A percentile compares a stretch with the other conserved stretches of the same genome.
These are phyloP conservation scores for Drosophila borealis DNA, from an alignment of 2,888 invertebrate genomes.

Conservation along the genomic window DNA sequence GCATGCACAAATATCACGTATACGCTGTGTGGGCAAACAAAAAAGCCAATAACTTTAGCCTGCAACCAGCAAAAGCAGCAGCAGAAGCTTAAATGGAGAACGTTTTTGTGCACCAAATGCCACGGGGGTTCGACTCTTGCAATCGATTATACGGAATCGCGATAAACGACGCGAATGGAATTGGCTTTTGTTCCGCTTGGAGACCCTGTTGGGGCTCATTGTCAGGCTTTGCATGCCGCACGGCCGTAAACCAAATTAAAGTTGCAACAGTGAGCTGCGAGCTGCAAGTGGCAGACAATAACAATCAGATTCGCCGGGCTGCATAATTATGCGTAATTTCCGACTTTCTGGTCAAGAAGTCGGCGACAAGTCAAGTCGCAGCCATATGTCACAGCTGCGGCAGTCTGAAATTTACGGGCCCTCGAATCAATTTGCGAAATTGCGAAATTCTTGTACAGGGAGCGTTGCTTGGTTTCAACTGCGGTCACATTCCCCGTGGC, in stretches of 20 bases:
- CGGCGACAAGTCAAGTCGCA: slow-evolving; percentile 25
- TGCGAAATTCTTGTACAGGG: slow-evolving; percentile 32
- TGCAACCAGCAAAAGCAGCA: slow-evolving; percentile 1
- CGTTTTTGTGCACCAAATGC: slow-evolving; percentile 28
- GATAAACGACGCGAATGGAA: slow-evolving; percentile 40
- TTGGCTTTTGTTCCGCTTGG: slow-evolving; percentile 25
- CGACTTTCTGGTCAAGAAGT: slow-evolving; percentile 56
- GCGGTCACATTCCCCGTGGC: slow-evolving; percentile 2
- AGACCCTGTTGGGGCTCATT: slow-evolving; percentile 4
- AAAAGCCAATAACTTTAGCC: slow-evolving; percentile 27
- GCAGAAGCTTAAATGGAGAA: neutral
- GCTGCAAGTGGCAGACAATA: slow-evolving; percentile 38
- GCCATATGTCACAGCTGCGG: slow-evolving; percentile 12
- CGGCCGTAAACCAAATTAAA: slow-evolving; percentile 47
- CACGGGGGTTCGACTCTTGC: slow-evolving; percentile 37
- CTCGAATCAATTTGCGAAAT: slow-evolving; percentile 51
- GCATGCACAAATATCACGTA: slow-evolving; percentile 31
- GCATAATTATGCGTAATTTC: slow-evolving; percentile 56
- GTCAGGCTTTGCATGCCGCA: slow-evolving; percentile 43
- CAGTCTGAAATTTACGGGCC: slow-evolving; percentile 39
- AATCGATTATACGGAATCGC: slow-evolving; percentile 49
- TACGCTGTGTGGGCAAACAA: slow-evolving; percentile 33
- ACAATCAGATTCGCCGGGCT: slow-evolving; percentile 44
- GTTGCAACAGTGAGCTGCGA: slow-evolving; percentile 39
- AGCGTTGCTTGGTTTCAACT: slow-evolving; percentile 10